phyloP scores from a whole-genome alignment of 2,888 invertebrate species.

The Odiellus spinosus region DNA sequence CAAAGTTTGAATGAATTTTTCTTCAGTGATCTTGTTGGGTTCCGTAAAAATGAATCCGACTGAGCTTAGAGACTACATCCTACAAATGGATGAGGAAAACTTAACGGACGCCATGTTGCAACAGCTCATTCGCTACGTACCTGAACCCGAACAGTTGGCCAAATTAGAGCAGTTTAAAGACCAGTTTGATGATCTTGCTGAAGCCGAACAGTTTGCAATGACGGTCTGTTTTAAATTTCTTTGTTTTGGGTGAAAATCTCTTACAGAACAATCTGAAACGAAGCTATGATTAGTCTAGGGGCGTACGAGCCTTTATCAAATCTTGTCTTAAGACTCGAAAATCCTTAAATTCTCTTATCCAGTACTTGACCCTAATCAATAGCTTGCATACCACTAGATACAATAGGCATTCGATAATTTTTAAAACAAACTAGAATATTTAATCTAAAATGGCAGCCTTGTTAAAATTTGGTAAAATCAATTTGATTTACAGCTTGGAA shows the following conservation, averaged over 20 bases:
- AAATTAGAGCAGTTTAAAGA: slow-evolving; percentile 63
- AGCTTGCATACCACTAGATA: too few relatives aligned
- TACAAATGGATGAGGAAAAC: slow-evolving; percentile 70
- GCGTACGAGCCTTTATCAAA: too few relatives aligned
- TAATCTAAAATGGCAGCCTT: too few relatives aligned
- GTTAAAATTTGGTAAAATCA: too few relatives aligned
- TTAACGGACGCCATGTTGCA: slow-evolving; percentile 74
- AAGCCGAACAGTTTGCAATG: slow-evolving; percentile 88
- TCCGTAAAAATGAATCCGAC: slow-evolving; percentile 36
- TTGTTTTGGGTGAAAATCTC: slow-evolving; percentile 2
- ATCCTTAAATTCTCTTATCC: too few relatives aligned
- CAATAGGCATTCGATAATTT: too few relatives aligned
- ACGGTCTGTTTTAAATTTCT: slow-evolving; percentile 39
- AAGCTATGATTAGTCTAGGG: too few relatives aligned
- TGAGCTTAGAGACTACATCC: slow-evolving; percentile 50
- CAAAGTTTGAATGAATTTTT: slow-evolving; percentile 8
- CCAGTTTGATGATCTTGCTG: slow-evolving; percentile 60
- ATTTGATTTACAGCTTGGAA: slow-evolving; percentile 63
- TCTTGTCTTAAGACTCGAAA: too few relatives aligned
- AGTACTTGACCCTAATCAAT: too few relatives aligned
- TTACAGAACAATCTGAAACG: not conserved
- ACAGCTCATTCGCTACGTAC: slow-evolving; percentile 76
- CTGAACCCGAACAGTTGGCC: slow-evolving; percentile 74
- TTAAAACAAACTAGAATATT: too few relatives aligned
- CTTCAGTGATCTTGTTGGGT: slow-evolving; percentile 36